Evolutionary conservation across 1,140 invertebrate species (phyloP), one percentile per base, ranked within the genome.

Genomic region (Trissolcus basalis): DNA sequence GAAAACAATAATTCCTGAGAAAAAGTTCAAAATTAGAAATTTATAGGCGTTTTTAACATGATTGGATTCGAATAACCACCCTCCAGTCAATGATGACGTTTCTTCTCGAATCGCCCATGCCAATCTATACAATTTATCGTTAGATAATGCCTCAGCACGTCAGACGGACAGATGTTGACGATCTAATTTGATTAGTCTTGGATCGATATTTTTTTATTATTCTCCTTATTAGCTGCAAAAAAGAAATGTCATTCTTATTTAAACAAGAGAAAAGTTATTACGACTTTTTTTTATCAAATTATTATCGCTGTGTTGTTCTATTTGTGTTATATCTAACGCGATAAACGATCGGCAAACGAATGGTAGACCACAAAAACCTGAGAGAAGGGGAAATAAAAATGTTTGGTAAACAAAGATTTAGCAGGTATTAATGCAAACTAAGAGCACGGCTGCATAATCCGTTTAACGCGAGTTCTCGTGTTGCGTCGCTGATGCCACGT

Each of bases 81-180:
- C 6, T 39, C n/a, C 1, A 39, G 9, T 39, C 36, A 39, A 10
- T 39, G 1, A 11, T 39, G 36, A 39, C 9, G 9, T 39, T 4
- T 9, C 9, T 39, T 39, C 9, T n/a, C 9, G n/a, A 39, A 39
- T 32, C 14, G 6, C 14, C 36, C 51, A 43, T 36, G 51, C 41
- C 51, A 43, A 19, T 43, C 1, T 27, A 27, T 19, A 54, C 45
- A 27, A 27, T 27, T 27, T 48, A 48, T 27, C 45, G 45, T 7
- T 19, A 48, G 45, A 48, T 48, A 48, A 48, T 19, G 14, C 45
- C 43, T 10, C 7, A 8, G 9, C 41, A 43, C 35, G 51, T 54
- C 35, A 54, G 15, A 41, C 32, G 35, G 44, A 47, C 55, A 59
- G 55, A 47, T 59, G 55, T 59, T 59, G n/a, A 9, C 44, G 36